Evolutionary conservation across 1,140 invertebrate genomes (phyloP).

Genomic region (Ceratina calcarata): DNA sequence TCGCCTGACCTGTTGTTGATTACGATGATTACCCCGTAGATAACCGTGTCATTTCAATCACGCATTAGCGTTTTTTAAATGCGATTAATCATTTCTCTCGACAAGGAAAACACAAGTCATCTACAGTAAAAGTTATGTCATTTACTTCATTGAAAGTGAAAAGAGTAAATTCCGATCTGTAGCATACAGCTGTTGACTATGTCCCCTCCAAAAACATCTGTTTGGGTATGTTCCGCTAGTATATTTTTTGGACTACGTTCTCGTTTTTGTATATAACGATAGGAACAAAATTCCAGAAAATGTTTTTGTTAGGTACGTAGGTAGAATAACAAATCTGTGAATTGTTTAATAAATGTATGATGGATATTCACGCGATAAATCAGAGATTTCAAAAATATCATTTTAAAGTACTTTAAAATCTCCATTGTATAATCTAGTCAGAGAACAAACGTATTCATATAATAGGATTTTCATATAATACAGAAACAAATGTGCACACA

Average conservation of each 20-base stretch:
- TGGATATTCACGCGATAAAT: too few relatives aligned
- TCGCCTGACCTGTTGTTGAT: slow-evolving; percentile 10
- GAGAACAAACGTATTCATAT: too few relatives aligned
- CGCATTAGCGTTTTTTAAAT: neutral
- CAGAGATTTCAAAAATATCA: too few relatives aligned
- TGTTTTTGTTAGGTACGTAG: neutral
- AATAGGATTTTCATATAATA: too few relatives aligned
- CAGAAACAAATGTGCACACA: too few relatives aligned
- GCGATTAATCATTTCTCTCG: neutral
- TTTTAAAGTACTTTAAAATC: too few relatives aligned
- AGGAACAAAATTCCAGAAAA: neutral
- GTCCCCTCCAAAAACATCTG: neutral
- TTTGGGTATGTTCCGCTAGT: neutral
- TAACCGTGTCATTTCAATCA: neutral
- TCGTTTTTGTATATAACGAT: neutral
- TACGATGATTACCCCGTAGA: neutral
- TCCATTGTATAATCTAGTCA: too few relatives aligned
- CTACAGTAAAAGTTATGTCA: neutral
- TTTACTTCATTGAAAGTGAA: neutral
- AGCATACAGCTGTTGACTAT: neutral
- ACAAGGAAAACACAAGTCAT: too few relatives aligned
- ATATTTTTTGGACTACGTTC: neutral
- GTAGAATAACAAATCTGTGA: too few relatives aligned
- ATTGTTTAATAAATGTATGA: too few relatives aligned
- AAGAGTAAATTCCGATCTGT: neutral